These are phyloP conservation scores for Hylaeus volcanicus DNA, from an alignment of 1,140 invertebrate genomes.

Conservation along the genomic window DNA sequence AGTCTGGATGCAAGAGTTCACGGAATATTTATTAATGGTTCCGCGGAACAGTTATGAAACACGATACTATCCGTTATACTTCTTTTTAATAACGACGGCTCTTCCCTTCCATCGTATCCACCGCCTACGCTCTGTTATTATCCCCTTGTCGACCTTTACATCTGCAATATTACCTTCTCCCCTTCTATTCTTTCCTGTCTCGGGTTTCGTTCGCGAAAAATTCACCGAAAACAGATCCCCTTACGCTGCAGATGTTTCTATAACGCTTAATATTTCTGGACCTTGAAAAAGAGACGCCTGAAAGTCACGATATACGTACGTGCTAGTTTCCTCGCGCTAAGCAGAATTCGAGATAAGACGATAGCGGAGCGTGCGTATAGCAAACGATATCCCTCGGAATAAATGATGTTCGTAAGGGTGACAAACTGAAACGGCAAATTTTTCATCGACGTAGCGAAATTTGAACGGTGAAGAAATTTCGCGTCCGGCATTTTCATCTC, in stretches of 20 bases:
- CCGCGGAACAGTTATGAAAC: background rate
- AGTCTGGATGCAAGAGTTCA: background rate
- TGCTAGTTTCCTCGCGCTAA: background rate
- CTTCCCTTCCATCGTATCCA: constrained; percentile 2
- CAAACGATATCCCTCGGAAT: too few relatives aligned
- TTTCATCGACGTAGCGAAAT: too few relatives aligned
- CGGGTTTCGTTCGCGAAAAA: constrained; percentile 11
- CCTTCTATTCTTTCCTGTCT: background rate
- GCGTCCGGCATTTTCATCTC: too few relatives aligned
- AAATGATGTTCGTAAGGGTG: too few relatives aligned
- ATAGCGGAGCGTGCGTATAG: background rate
- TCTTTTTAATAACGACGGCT: constrained; percentile 15
- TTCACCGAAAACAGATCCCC: constrained; percentile 1
- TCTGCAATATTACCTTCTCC: background rate
- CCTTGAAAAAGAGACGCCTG: background rate
- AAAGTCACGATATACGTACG: background rate
- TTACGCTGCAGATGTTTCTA: background rate
- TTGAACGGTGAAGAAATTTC: too few relatives aligned
- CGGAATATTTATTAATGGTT: background rate
- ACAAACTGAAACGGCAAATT: too few relatives aligned
- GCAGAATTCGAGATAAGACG: background rate
- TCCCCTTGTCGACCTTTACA: constrained; percentile 6
- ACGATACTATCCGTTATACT: background rate
- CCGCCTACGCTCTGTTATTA: background rate
- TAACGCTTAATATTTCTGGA: background rate